phyloP scores from a whole-genome alignment of 2,888 invertebrate species.

The Lochmaea capreae region DNA sequence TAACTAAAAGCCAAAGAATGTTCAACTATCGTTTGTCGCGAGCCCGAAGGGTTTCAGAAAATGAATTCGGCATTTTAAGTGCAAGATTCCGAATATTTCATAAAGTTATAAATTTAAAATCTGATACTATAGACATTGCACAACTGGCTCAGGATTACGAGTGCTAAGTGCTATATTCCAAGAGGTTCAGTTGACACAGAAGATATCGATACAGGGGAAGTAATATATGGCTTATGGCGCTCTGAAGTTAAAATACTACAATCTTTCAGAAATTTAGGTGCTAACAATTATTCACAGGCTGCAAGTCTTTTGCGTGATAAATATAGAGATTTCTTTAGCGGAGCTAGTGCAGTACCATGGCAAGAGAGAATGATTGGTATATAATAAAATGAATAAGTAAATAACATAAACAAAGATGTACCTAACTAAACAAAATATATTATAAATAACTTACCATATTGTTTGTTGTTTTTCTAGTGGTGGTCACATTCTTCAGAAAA shows the following conservation, averaged over 20 bases:
- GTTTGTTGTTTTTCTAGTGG: slow-evolving; percentile 27
- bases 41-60: slow-evolving; percentile 18
- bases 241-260: slow-evolving; percentile 1
- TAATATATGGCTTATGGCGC: slow-evolving; percentile 30
- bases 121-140: slow-evolving; percentile 6
- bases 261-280: slow-evolving; percentile 25
- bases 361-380: slow-evolving; percentile 23
- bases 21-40: slow-evolving; percentile 27
- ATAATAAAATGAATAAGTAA: slow-evolving; percentile 10
- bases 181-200: slow-evolving; percentile 2
- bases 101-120: slow-evolving; percentile 13
- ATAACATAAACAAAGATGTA: too few relatives aligned
- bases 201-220: slow-evolving; percentile 20
- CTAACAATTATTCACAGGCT: slow-evolving; percentile 34
- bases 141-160: slow-evolving; percentile 7
- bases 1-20: slow-evolving; percentile 17
- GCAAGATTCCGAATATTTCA: slow-evolving; percentile 25
- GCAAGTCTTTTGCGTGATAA: slow-evolving; percentile 32
- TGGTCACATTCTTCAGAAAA: slow-evolving; percentile 58
- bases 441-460: slow-evolving; percentile 26
- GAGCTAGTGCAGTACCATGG: slow-evolving; percentile 22
- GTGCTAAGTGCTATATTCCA: not conserved
- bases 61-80: slow-evolving; percentile 38
- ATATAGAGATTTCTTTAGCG: slow-evolving; percentile 17
- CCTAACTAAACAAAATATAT: too few relatives aligned